Evolutionary conservation across 2,888 invertebrate species (phyloP).

Genomic region (Allacma fusca): DNA sequence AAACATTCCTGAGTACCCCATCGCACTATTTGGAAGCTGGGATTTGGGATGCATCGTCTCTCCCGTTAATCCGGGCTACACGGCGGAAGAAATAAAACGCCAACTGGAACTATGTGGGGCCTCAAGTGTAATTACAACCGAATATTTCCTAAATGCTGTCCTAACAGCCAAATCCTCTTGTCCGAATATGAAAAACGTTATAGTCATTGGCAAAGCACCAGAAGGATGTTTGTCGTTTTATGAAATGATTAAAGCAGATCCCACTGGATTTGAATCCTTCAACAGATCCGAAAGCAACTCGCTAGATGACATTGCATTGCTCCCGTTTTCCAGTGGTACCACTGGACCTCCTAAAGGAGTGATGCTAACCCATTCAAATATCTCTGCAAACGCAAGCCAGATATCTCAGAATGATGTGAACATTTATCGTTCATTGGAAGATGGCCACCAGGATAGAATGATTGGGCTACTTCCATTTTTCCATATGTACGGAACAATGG

Average conservation of each 20-base stretch:
- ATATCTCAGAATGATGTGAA: not conserved
- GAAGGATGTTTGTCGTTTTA: slow-evolving; percentile 54
- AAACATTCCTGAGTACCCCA: slow-evolving; percentile 56
- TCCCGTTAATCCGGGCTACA: slow-evolving; percentile 61
- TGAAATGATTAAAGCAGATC: not conserved
- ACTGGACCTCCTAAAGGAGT: slow-evolving; percentile 38
- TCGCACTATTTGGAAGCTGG: slow-evolving; percentile 54
- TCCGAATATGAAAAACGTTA: slow-evolving; percentile 41
- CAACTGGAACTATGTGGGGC: slow-evolving; percentile 51
- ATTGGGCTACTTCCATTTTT: slow-evolving; percentile 58
- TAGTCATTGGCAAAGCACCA: slow-evolving; percentile 45
- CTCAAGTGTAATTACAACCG: slow-evolving; percentile 49
- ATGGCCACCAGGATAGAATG: slow-evolving; percentile 41
- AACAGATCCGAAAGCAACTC: slow-evolving; percentile 35
- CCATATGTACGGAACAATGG: slow-evolving; percentile 76
- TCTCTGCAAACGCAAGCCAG: slow-evolving; percentile 12
- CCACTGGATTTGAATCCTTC: not conserved
- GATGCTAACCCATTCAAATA: slow-evolving; percentile 29
- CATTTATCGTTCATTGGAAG: too few relatives aligned
- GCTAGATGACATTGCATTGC: not conserved
- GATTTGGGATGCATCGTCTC: slow-evolving; percentile 60
- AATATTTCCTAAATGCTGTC: slow-evolving; percentile 46
- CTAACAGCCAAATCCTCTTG: slow-evolving; percentile 43
- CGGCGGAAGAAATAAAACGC: slow-evolving; percentile 53
- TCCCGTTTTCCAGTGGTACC: slow-evolving; percentile 37